Evolutionary conservation across 2,888 invertebrate genomes (phyloP).

Genomic region (Adelphocoris suturalis): DNA sequence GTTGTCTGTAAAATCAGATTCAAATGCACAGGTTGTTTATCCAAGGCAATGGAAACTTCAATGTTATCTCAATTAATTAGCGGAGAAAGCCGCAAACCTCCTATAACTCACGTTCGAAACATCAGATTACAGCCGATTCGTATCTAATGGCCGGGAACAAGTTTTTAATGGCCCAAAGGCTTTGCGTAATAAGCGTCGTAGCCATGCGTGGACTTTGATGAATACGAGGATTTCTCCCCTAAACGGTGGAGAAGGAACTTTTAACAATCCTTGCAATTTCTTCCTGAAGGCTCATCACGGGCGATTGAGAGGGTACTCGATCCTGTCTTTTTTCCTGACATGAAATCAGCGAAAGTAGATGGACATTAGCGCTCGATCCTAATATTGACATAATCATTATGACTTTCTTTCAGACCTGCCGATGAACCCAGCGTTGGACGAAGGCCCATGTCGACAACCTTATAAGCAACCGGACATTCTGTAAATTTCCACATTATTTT

Average conservation of each 20-base stretch:
- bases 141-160: conserved; percentile 25
- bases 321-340: too few relatives aligned
- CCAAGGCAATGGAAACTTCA: neutral
- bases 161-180: conserved; percentile 3
- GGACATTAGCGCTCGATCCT: too few relatives aligned
- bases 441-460: too few relatives aligned
- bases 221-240: conserved; percentile 22
- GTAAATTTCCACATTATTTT: too few relatives aligned
- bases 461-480: too few relatives aligned
- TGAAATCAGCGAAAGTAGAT: too few relatives aligned
- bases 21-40: neutral
- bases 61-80: conserved; percentile 8
- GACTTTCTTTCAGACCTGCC: too few relatives aligned
- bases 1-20: neutral
- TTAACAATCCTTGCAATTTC: neutral
- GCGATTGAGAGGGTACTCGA: neutral
- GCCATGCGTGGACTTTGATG: conserved; percentile 28
- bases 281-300: neutral
- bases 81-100: neutral
- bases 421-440: too few relatives aligned
- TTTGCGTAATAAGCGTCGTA: conserved; percentile 12
- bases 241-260: neutral
- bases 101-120: conserved; percentile 27
- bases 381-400: too few relatives aligned
- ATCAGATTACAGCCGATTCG: conserved; percentile 24